Percentiles rank a stretch among this genome's conserved stretches.
These are phyloP conservation scores for Chymomyza fuscimana DNA, from an alignment of 2,888 invertebrate species.

Conservation along the genomic window DNA sequence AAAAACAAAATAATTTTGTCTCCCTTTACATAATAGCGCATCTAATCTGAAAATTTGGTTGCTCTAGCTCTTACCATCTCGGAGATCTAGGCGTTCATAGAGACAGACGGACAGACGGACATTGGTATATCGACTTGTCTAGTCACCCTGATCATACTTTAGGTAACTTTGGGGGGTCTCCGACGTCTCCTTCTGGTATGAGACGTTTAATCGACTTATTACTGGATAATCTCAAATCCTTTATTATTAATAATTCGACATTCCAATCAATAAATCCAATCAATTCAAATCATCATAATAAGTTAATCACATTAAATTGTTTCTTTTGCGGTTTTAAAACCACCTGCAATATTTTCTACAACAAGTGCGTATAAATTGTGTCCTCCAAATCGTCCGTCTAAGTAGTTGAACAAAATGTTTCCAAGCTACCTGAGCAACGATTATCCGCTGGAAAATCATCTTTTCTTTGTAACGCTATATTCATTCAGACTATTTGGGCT, in stretches of 20 bases:
- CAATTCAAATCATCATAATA: background rate
- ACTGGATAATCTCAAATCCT: background rate
- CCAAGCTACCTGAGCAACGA: background rate
- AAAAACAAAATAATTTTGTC: too few species aligned
- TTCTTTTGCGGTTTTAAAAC: background rate
- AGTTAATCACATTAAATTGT: background rate
- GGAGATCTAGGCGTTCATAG: too few species aligned
- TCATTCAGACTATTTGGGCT: background rate
- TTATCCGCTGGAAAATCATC: constrained; percentile 8
- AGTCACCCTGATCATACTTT: too few species aligned
- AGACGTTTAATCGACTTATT: background rate
- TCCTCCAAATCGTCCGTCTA: background rate
- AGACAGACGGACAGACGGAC: too few species aligned
- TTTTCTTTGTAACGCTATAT: constrained; percentile 4
- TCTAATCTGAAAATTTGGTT: too few species aligned
- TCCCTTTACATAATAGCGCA: too few species aligned
- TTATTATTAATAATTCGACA: background rate
- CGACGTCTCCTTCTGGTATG: too few species aligned
- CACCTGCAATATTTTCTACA: background rate
- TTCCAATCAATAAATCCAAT: background rate
- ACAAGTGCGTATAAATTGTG: background rate
- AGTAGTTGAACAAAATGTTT: constrained; percentile 4
- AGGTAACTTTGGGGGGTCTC: too few species aligned
- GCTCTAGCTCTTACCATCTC: too few species aligned
- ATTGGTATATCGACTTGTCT: too few species aligned